Conservation (phyloP, 2,888 invertebrate genomes). For the Conomelus anceps region DNA sequence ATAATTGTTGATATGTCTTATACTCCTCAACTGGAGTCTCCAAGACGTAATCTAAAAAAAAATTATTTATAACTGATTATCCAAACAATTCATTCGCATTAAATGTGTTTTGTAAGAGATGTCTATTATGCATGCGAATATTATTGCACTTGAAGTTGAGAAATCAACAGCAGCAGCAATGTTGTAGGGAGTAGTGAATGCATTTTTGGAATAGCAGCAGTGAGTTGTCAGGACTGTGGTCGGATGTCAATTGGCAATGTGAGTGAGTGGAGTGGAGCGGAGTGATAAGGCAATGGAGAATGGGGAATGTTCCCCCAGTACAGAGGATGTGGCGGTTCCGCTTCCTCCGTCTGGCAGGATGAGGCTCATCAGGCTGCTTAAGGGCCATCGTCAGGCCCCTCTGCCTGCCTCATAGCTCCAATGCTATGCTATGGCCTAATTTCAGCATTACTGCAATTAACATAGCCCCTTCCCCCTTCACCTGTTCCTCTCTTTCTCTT, state of each 20-base stretch:
- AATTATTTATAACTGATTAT: too few species aligned
- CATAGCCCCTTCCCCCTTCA: background rate
- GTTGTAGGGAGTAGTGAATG: background rate
- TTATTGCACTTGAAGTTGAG: too few species aligned
- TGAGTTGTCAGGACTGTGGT: background rate
- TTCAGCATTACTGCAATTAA: conserved; percentile 1
- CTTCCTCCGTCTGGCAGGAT: conserved; percentile 7
- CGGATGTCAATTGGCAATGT: background rate
- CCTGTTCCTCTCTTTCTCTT: background rate
- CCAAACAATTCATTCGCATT: too few species aligned
- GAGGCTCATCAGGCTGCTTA: conserved; percentile 4
- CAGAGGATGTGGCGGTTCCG: conserved; percentile 7
- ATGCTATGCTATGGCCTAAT: background rate
- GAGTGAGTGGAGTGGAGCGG: too few species aligned
- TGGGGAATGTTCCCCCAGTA: background rate
- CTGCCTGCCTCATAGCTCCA: background rate
- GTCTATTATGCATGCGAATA: too few species aligned
- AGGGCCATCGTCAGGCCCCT: background rate
- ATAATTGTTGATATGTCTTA: too few species aligned
- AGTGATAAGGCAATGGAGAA: background rate
- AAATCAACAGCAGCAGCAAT: background rate
- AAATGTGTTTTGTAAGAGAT: too few species aligned
- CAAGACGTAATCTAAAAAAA: too few species aligned
- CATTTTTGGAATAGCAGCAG: background rate
- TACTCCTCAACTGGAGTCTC: too few species aligned